phyloP scores from a whole-genome alignment of 2,797 vertebrate genomes.

The Anniella stebbinsi region DNA sequence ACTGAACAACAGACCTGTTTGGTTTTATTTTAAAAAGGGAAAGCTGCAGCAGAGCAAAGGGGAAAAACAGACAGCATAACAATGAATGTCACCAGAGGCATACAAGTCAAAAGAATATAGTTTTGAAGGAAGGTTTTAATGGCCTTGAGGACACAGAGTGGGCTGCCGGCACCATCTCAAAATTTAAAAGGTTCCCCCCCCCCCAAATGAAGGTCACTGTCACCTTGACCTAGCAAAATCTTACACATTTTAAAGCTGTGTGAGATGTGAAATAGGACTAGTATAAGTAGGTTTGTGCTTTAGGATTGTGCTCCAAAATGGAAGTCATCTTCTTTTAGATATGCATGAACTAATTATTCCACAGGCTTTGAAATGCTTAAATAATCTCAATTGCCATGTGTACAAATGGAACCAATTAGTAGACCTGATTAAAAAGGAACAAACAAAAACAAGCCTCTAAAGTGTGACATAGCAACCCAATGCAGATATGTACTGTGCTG shows the following conservation, averaged over 20 bases:
- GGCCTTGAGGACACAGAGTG: constrained; percentile 11
- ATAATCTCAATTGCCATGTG: background rate
- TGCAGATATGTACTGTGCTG: background rate
- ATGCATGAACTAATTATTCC: too few relatives aligned
- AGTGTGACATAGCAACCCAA: background rate
- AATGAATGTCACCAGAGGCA: constrained; percentile 8
- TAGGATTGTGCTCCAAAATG: background rate
- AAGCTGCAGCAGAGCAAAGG: background rate
- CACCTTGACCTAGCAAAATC: constrained; percentile 23
- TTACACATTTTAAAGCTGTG: background rate
- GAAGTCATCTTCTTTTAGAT: background rate
- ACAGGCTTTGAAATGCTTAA: background rate
- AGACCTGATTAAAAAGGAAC: background rate
- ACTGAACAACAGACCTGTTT: background rate
- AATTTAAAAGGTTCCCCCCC: background rate
- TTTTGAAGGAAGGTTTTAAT: constrained; percentile 18
- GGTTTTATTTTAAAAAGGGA: constrained; percentile 2
- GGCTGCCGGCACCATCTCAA: background rate
- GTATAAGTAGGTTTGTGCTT: background rate
- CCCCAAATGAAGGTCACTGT: constrained; percentile 4
- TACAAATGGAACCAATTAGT: background rate
- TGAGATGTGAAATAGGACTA: background rate
- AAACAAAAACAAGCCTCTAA: background rate
- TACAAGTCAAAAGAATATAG: constrained; percentile 5
- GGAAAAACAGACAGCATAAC: background rate